Base-by-base conservation (phyloP, 2,797 vertebrate genomes). In the Psittacula derbiana region DNA sequence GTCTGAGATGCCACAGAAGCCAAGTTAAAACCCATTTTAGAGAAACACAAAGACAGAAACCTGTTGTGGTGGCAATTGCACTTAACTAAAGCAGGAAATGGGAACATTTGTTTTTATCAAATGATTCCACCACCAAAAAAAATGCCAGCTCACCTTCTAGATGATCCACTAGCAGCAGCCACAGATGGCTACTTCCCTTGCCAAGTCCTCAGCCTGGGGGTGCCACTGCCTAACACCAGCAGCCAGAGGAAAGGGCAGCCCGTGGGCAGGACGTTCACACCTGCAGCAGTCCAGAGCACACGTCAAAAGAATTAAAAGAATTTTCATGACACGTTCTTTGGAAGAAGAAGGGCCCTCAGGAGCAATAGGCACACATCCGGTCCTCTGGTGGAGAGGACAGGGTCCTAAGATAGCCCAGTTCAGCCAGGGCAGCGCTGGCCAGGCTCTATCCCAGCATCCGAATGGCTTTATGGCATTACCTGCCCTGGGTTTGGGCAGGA, bases 241-340 rank as follows among this genome's bases (percentile, higher is more conserved):
- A 72, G 40, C 25, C 53, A 55, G 41, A 88, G 38, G 25, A 36
- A 60, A 33, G 23, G 55, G n/a, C 38, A 61, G 15, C 55, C 55
- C 12, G 1, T 4, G 60, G 31, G 19, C 0, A 0, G 28, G 78
- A 36, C 55, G 7, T 4, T 61, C 18, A 69, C 65, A 27, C 16
- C 21, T 44, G 38, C 28, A 78, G 28, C 58, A 73, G 16, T 9
- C 36, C 36, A 64, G 49, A 69, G 30, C 3, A 76, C 43, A 23
- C 10, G 16, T 13, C 61, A 58, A 73, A 61, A 44, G 12, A 58
- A 67, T 18, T 62, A 21, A 14, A 53, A 36, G 14, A 49, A 30
- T 49, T 62, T 47, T 58, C 23, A 11, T 18, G 8, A 10, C 36
- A 70, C 43, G 31, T 24, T 49, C 66, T 73, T 43, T 23, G 38